phyloP scores from a whole-genome alignment of 2,113 vertebrate genomes.

The Neolamprologus modestus region DNA sequence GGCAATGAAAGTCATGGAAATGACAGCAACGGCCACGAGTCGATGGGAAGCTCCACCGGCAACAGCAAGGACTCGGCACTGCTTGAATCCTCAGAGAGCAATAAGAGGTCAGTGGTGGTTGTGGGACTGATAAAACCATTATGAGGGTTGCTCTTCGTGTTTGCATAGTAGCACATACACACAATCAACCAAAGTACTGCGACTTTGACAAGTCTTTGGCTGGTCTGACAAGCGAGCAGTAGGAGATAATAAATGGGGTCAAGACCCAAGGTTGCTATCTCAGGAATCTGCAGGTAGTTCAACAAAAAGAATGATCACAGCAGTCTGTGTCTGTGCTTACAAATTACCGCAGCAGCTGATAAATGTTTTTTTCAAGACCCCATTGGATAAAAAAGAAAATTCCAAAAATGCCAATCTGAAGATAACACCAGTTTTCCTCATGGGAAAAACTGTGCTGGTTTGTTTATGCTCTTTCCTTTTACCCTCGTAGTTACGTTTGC shows the following conservation, averaged over 20 bases:
- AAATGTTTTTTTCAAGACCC: not conserved
- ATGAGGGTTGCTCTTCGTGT: not conserved
- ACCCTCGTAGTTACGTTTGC: not conserved
- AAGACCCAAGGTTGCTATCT: not conserved
- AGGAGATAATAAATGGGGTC: not conserved
- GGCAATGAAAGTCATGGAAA: conserved; percentile 67
- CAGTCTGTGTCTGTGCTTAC: not conserved
- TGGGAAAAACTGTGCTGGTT: not conserved
- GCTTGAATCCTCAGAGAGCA: conserved; percentile 72
- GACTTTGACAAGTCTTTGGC: not conserved
- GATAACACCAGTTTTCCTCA: not conserved
- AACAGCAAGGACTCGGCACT: conserved; percentile 80
- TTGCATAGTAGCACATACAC: not conserved
- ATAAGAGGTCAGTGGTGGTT: conserved; percentile 74
- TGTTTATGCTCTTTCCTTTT: not conserved
- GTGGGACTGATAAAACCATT: not conserved
- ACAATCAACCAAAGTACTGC: not conserved
- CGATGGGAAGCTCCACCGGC: conserved; percentile 71
- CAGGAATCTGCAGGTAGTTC: not conserved
- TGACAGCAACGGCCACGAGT: conserved; percentile 75
- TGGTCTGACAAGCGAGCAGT: not conserved
- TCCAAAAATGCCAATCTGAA: not conserved
- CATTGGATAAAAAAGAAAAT: not conserved
- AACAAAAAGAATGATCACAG: not conserved
- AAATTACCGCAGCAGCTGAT: not conserved